Conservation (phyloP, 2,888 invertebrate species). For the Thera britannica region DNA sequence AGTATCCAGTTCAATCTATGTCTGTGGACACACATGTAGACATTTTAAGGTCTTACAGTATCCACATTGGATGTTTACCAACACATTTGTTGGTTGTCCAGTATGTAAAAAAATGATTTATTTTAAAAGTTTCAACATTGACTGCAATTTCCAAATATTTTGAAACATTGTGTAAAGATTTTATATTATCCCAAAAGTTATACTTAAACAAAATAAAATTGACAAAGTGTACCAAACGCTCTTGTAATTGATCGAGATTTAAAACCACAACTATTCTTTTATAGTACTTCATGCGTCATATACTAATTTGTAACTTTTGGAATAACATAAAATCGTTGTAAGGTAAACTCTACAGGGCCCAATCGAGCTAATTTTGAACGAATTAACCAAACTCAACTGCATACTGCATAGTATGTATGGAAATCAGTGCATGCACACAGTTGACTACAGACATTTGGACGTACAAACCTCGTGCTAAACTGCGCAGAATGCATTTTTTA, state of each 20-base stretch:
- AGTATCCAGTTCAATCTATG: neutral
- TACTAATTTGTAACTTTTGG: neutral
- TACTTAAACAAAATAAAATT: neutral
- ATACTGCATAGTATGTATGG: neutral
- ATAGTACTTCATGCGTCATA: too few species aligned
- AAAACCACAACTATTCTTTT: neutral
- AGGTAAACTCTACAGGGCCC: neutral
- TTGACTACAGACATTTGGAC: too few species aligned
- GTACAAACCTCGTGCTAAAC: too few species aligned
- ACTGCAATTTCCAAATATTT: neutral
- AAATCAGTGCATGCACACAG: too few species aligned
- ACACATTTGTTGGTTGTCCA: neutral
- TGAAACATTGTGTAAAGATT: neutral
- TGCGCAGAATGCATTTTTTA: too few species aligned
- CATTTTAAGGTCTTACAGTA: neutral
- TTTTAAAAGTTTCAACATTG: neutral
- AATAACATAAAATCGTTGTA: neutral
- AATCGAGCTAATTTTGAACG: neutral
- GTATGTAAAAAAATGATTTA: neutral
- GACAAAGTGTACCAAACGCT: constrained; percentile 3
- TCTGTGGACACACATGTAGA: neutral
- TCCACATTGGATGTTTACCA: neutral
- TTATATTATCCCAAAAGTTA: neutral
- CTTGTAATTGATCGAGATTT: neutral
- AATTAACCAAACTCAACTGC: neutral